phyloP scores from a whole-genome alignment of 2,797 vertebrate species.

The Orestias chungarensis region DNA sequence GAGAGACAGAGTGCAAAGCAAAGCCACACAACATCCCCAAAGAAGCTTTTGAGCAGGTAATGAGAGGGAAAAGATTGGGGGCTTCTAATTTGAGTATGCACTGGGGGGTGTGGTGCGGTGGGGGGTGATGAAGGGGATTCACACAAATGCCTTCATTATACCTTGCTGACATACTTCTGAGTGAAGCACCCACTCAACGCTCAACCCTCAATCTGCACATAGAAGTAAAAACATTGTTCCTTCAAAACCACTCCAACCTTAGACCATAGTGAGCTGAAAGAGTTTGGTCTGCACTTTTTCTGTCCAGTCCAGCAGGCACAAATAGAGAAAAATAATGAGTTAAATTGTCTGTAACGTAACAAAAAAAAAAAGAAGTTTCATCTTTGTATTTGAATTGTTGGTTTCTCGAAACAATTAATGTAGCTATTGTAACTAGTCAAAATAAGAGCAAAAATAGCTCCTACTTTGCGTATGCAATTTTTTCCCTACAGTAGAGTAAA shows the following conservation, averaged over 20 bases:
- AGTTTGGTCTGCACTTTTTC: conserved; percentile 33
- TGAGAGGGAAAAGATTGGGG: conserved; percentile 44
- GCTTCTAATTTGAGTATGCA: conserved; percentile 30
- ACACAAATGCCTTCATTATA: conserved; percentile 56
- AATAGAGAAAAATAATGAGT: conserved; percentile 27
- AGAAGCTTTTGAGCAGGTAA: conserved; percentile 54
- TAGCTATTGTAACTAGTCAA: conserved; percentile 28
- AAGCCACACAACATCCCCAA: conserved; percentile 10
- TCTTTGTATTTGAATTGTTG: conserved; percentile 52
- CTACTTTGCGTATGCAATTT: not conserved
- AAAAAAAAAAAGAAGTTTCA: conserved; percentile 54
- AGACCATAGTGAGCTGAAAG: conserved; percentile 43
- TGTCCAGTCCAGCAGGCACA: conserved; percentile 14
- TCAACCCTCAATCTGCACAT: conserved; percentile 4
- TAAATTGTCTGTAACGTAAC: conserved; percentile 32
- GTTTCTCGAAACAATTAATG: conserved; percentile 44
- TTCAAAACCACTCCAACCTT: conserved; percentile 44
- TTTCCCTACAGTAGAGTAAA: conserved; percentile 11
- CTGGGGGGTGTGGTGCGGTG: not conserved
- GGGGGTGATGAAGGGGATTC: conserved; percentile 13
- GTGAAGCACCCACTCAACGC: conserved; percentile 39
- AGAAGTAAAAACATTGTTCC: conserved; percentile 24
- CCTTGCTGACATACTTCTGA: conserved; percentile 37
- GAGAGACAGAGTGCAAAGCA: not conserved
- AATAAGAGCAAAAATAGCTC: not conserved